These are phyloP conservation scores for Salarias fasciatus DNA, from an alignment of 2,797 vertebrate genomes.

Conservation along the genomic window DNA sequence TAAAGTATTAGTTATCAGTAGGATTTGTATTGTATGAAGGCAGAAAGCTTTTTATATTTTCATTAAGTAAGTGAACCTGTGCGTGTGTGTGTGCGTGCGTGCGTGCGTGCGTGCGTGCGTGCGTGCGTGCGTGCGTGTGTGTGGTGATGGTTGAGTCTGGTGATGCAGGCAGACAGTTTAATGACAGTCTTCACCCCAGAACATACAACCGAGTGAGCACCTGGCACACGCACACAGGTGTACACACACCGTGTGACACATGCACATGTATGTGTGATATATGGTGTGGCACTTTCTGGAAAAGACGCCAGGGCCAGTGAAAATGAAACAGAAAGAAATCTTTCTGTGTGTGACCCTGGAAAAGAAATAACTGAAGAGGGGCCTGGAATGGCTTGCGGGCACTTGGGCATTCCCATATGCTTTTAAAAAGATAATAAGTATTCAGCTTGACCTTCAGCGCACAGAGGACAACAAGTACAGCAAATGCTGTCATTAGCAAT, in stretches of 20 bases:
- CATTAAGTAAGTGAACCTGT: too few relatives aligned
- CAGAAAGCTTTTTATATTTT: too few relatives aligned
- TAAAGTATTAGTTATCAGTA: neutral
- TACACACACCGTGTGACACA: slow-evolving; percentile 63
- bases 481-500: too few relatives aligned
- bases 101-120: too few relatives aligned
- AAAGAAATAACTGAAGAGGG: slow-evolving; percentile 14
- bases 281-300: slow-evolving; percentile 53
- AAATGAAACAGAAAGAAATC: slow-evolving; percentile 61
- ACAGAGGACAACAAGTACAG: slow-evolving; percentile 9
- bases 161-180: slow-evolving; percentile 80
- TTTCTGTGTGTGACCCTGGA: slow-evolving; percentile 54
- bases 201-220: slow-evolving; percentile 65
- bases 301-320: slow-evolving; percentile 58
- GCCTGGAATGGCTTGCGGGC: slow-evolving; percentile 35
- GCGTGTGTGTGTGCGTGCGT: too few relatives aligned
- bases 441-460: slow-evolving; percentile 6
- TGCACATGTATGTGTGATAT: slow-evolving; percentile 64
- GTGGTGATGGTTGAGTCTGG: slow-evolving; percentile 72
- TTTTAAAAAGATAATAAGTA: slow-evolving; percentile 25
- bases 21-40: too few relatives aligned
- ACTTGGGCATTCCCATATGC: slow-evolving; percentile 19
- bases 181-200: slow-evolving; percentile 73
- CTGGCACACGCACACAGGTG: slow-evolving; percentile 43
- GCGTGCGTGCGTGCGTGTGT: slow-evolving; percentile 33